phyloP scores from a whole-genome alignment of 35 echinoderm and acorn worm genomes.

The Amphiura filiformis region DNA sequence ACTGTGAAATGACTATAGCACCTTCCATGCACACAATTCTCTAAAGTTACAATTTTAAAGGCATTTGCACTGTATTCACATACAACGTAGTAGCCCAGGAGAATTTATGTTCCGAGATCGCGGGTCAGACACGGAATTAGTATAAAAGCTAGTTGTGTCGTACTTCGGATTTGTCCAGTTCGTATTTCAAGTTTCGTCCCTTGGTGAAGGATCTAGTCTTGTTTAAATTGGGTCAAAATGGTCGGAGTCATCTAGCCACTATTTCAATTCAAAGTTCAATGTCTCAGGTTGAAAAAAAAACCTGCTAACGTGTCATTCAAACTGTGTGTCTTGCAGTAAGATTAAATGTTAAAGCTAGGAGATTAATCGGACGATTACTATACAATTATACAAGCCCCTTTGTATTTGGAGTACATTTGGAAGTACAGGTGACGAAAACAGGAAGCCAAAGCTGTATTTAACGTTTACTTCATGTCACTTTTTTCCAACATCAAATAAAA shows the following conservation, averaged over 20 bases:
- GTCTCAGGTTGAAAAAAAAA: background rate
- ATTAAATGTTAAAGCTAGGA: no score
- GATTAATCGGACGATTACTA: no score
- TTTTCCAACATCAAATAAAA: no score
- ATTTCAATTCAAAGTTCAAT: conserved; percentile 4
- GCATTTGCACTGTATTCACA: background rate
- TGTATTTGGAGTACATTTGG: no score
- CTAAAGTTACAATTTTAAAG: background rate
- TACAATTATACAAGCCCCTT: no score
- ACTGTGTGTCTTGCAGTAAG: background rate
- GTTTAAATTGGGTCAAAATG: conserved; percentile 47
- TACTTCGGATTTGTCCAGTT: conserved; percentile 33
- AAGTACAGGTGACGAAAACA: no score
- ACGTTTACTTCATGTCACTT: no score
- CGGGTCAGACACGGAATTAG: conserved; percentile 49
- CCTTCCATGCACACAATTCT: no score
- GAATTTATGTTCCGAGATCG: conserved; percentile 3
- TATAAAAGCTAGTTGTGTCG: conserved; percentile 23
- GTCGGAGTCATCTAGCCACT: conserved; percentile 29
- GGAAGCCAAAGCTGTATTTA: no score
- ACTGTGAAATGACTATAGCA: no score
- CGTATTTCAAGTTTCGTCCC: conserved; percentile 32
- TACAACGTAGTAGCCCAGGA: background rate
- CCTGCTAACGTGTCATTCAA: background rate
- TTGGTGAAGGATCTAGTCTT: conserved; percentile 17